These are phyloP conservation scores for Eutrigla gurnardus DNA, from an alignment of 2,797 vertebrate species.

Conservation along the genomic window DNA sequence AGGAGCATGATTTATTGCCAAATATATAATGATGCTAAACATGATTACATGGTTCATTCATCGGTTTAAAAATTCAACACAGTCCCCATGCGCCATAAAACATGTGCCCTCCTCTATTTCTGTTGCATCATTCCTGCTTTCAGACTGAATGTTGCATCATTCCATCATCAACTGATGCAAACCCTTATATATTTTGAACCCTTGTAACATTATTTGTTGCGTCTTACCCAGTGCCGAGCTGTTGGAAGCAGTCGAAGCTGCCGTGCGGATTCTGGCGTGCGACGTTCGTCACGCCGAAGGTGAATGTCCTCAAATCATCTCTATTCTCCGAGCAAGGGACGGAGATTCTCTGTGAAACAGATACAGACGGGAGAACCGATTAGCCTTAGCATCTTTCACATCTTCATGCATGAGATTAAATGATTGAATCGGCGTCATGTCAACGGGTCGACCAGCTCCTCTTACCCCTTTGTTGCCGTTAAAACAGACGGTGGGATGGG, in stretches of 20 bases:
- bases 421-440: not conserved
- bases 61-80: not conserved
- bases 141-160: not conserved
- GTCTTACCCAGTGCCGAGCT: constrained; percentile 85
- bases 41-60: not conserved
- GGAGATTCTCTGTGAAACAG: constrained; percentile 84
- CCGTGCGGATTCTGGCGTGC: constrained; percentile 90
- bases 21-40: constrained; percentile 28
- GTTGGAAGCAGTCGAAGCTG: constrained; percentile 93
- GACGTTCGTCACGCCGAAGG: constrained; percentile 89
- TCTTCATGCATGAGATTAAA: not conserved
- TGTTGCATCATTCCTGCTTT: not conserved
- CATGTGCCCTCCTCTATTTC: not conserved
- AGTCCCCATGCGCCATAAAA: not conserved
- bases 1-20: constrained; percentile 11
- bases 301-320: constrained; percentile 83
- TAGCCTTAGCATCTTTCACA: not conserved
- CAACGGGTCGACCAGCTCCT: not conserved
- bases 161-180: not conserved
- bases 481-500: constrained; percentile 74
- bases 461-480: constrained; percentile 81
- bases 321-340: constrained; percentile 86
- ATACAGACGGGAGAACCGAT: not conserved
- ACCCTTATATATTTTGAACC: no score
- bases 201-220: not conserved